These are phyloP conservation scores for Gambelia wislizenii DNA, from an alignment of 2,797 vertebrate genomes.

Conservation along the genomic window DNA sequence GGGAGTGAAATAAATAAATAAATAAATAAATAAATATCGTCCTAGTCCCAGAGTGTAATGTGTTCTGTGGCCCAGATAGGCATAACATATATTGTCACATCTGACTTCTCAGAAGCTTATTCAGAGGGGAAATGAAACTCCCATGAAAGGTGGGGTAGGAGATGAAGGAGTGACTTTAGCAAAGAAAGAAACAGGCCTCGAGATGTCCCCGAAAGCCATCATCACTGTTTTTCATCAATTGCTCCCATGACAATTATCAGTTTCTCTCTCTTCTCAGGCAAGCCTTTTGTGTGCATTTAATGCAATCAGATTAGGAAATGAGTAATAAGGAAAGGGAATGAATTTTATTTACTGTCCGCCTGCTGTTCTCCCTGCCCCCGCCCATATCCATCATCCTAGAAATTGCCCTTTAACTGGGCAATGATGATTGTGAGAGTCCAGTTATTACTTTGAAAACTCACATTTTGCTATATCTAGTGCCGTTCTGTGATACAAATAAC, in stretches of 20 bases:
- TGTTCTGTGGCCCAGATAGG: not conserved
- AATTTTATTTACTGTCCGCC: constrained; percentile 64
- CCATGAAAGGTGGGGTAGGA: not conserved
- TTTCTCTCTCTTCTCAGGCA: not conserved
- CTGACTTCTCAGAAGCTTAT: not conserved
- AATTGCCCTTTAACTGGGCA: constrained; percentile 78
- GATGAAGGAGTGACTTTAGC: not conserved
- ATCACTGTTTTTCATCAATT: not conserved
- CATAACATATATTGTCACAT: not conserved
- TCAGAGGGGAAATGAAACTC: not conserved
- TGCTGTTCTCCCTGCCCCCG: constrained; percentile 27
- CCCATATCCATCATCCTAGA: constrained; percentile 63
- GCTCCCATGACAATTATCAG: constrained; percentile 7
- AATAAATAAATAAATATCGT: no score
- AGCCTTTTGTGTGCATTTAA: constrained; percentile 22
- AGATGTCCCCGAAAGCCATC: not conserved
- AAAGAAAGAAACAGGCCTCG: not conserved
- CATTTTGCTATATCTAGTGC: constrained; percentile 75
- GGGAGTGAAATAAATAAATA: no score
- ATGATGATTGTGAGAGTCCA: constrained; percentile 73
- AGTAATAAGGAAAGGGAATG: constrained; percentile 69
- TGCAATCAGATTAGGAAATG: constrained; percentile 45
- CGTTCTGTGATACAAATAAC: constrained; percentile 79
- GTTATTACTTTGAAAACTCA: constrained; percentile 75
- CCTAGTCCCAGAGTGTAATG: no score